Evolutionary conservation across 2,888 invertebrate species (phyloP).

Genomic region (Andrena fulva): DNA sequence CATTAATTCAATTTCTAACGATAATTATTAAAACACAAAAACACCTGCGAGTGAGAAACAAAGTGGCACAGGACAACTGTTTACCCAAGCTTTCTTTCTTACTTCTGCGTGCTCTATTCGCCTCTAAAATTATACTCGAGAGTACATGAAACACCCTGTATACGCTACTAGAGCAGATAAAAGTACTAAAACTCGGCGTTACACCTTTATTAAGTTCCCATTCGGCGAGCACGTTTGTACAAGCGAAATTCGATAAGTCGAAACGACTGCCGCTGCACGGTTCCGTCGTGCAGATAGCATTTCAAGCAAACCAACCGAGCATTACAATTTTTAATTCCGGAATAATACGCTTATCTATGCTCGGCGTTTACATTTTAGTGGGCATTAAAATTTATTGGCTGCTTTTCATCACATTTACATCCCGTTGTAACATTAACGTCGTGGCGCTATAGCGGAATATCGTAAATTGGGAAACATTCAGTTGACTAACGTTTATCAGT

Average conservation of each 20-base stretch:
- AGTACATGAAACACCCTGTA: too few relatives aligned
- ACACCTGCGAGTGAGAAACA: neutral
- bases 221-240: constrained; percentile 22
- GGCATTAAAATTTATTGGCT: constrained; percentile 5
- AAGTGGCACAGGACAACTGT: neutral
- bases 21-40: neutral
- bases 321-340: neutral
- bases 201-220: constrained; percentile 18
- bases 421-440: neutral
- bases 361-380: neutral
- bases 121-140: neutral
- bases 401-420: neutral
- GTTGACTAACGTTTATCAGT: neutral
- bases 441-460: neutral
- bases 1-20: too few relatives aligned
- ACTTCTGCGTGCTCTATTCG: neutral
- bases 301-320: neutral
- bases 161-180: too few relatives aligned
- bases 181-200: neutral
- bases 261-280: neutral
- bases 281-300: neutral
- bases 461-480: neutral
- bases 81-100: neutral
- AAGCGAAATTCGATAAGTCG: constrained; percentile 16
- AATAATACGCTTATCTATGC: constrained; percentile 3